phyloP scores from a whole-genome alignment of 1,140 invertebrate species.

The Rhagoletis zephyria region DNA sequence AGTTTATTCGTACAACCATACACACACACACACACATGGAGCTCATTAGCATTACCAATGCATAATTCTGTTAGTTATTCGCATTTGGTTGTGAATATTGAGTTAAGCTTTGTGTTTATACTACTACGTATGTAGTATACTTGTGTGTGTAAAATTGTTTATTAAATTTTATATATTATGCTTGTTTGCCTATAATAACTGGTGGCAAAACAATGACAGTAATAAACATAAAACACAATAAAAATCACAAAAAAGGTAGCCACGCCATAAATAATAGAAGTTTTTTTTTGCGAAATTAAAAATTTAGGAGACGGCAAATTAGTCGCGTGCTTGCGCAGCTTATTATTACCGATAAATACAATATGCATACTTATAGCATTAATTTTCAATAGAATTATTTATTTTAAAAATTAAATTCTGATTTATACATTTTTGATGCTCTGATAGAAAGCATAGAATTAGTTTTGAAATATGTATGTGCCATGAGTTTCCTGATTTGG shows the following conservation, averaged over 20 bases:
- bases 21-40: neutral
- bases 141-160: neutral
- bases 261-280: neutral
- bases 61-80: neutral
- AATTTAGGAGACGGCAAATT: constrained; percentile 11
- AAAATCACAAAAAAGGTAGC: neutral
- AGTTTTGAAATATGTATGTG: neutral
- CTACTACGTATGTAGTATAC: neutral
- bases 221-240: constrained; percentile 19
- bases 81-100: constrained; percentile 9
- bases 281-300: neutral
- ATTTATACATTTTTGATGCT: neutral
- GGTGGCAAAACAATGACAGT: neutral
- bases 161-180: constrained; percentile 16
- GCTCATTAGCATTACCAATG: constrained; percentile 65
- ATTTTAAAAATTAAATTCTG: neutral
- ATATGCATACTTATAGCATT: neutral
- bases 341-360: neutral
- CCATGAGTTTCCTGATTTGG: no score
- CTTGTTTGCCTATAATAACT: neutral
- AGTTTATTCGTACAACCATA: no score
- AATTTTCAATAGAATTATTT: constrained; percentile 1
- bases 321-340: constrained; percentile 28
- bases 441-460: neutral
- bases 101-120: neutral